Conservation (phyloP, 1,140 invertebrate species). For the Drosophila hydei region DNA sequence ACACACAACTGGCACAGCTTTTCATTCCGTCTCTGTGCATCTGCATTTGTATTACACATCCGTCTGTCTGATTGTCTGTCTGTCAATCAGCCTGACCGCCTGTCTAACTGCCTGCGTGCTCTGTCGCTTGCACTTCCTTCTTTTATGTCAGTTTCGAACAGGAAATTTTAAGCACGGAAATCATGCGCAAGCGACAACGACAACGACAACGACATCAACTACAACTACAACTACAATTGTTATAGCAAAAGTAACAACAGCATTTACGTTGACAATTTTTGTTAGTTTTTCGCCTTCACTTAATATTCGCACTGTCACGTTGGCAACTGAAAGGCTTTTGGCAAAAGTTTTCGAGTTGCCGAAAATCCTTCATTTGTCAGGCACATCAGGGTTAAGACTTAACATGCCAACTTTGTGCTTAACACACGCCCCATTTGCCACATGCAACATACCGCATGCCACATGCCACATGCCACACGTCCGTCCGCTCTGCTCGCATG, state of each 20-base stretch:
- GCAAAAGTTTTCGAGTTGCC: conserved; percentile 10
- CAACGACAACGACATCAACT: conserved; percentile 27
- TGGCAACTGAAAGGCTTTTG: conserved; percentile 28
- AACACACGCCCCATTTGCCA: conserved; percentile 22
- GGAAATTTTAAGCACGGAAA: conserved; percentile 76
- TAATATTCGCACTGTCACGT: conserved; percentile 35
- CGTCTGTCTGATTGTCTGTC: conserved; percentile 26
- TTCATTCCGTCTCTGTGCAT: conserved; percentile 27
- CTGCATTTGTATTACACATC: conserved; percentile 45
- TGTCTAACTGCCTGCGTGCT: conserved; percentile 17
- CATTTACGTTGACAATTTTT: conserved; percentile 35
- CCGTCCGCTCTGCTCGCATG: background rate
- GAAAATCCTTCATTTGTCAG: conserved; percentile 11
- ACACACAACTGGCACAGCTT: conserved; percentile 12
- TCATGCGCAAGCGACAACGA: conserved; percentile 64
- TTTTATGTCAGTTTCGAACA: conserved; percentile 74
- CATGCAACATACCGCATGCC: background rate
- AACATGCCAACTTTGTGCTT: conserved; percentile 19
- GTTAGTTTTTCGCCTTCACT: conserved; percentile 42
- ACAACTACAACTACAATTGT: conserved; percentile 25
- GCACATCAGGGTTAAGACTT: conserved; percentile 7
- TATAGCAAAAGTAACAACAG: conserved; percentile 32
- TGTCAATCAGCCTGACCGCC: background rate
- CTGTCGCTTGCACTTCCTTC: conserved; percentile 39
- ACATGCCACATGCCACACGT: background rate